These are phyloP conservation scores for Lithosia quadra DNA, from an alignment of 2,888 invertebrate genomes.

Conservation along the genomic window DNA sequence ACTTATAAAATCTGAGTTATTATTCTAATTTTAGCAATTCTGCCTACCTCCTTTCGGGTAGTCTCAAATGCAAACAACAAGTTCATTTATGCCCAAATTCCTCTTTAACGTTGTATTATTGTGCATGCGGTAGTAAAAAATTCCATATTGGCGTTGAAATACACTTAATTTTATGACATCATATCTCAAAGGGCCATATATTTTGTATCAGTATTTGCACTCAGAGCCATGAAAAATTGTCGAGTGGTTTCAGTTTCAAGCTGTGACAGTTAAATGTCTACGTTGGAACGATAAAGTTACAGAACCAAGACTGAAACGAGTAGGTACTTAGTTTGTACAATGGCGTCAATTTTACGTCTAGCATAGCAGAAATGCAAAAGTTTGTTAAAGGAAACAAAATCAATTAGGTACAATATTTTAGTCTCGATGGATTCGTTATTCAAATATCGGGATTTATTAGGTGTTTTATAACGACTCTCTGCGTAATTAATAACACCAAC, in stretches of 20 bases:
- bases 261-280: background rate
- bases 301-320: background rate
- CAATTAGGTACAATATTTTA: too few species aligned
- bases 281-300: background rate
- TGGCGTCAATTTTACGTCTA: background rate
- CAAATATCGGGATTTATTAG: too few species aligned
- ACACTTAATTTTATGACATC: background rate
- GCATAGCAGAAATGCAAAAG: too few species aligned
- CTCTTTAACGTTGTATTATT: background rate
- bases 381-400: too few species aligned
- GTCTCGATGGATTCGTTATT: too few species aligned
- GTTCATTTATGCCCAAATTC: background rate
- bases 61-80: background rate
- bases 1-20: too few species aligned
- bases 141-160: background rate
- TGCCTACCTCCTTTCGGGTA: background rate
- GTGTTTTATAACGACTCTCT: too few species aligned
- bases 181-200: background rate
- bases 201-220: background rate
- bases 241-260: background rate
- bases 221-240: background rate
- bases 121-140: background rate
- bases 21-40: too few species aligned
- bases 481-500: too few species aligned
- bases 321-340: too few species aligned